Base-by-base conservation (phyloP, 92 coral and sea anemone species). In the Palythoa grandiflora region DNA sequence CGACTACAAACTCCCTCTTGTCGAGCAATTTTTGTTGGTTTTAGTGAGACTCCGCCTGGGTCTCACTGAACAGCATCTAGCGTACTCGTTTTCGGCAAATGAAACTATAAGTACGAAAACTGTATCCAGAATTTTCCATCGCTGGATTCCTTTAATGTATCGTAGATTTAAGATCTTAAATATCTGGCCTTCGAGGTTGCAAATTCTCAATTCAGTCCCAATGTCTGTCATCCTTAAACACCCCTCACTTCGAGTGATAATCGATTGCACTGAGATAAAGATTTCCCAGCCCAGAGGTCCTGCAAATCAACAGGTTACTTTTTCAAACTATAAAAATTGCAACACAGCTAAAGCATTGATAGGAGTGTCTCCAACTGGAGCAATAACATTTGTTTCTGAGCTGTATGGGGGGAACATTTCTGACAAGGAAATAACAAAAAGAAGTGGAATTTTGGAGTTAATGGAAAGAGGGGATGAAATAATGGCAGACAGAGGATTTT, bases 391-490 rank as follows among this genome's bases (percentile, higher is more conserved):
- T 77, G 54, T 87, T 21, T 87, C 89, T 76, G 84, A 87, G 84
- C 44, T 77, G 84, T 87, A 77, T 75, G 89, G 89, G 68, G 89
- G 89, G 59, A 86, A 86, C 38, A 75, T 86, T 59, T 86, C 83
- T 53, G 89, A 86, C 60, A 86, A 60, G 48, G 84, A 87, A 77
- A 28, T 87, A n/a, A 76, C 89, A 12, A 87, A 28, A 77, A 76
- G 77, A 77, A 59, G 77, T 87, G 89, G 84, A 8, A 77, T 87
- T 39, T 87, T 87, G 55, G 66, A 87, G 35, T 74, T 76, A 38
- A 39, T 76, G 84, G 63, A 87, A 59, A 61, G 57, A 39, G 89
- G 87, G 16, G 84, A 87, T 44, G 65, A 38, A 74, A 47, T 87
- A 44, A 63, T 77, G 77, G 89, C 84, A 76, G 89, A 87, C 60